Percentiles rank a stretch among this genome's conserved stretches.
These are phyloP conservation scores for Flexamia atlantica DNA, from an alignment of 2,888 invertebrate genomes.

Conservation along the genomic window DNA sequence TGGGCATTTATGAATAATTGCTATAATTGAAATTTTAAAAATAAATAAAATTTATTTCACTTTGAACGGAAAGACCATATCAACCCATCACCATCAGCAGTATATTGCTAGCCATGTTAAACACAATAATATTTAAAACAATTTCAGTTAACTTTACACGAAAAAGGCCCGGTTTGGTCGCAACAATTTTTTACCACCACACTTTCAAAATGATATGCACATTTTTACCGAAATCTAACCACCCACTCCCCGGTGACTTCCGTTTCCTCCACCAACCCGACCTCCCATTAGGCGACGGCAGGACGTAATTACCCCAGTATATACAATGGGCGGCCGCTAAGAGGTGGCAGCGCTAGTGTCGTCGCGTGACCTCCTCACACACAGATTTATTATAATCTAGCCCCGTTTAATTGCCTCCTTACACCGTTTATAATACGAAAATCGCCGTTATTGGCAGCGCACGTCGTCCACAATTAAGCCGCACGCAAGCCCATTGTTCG, in stretches of 20 bases:
- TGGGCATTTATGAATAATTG: too few relatives aligned
- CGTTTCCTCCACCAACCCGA: too few relatives aligned
- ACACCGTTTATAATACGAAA: conserved; percentile 47
- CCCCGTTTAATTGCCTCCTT: conserved; percentile 43
- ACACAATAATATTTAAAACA: too few relatives aligned
- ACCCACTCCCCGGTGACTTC: background rate
- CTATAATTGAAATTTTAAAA: too few relatives aligned
- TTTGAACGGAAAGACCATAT: too few relatives aligned
- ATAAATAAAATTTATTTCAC: too few relatives aligned
- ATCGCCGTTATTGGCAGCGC: conserved; percentile 42
- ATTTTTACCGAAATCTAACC: background rate
- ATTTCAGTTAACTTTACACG: too few relatives aligned
- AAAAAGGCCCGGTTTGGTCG: too few relatives aligned
- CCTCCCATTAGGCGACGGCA: background rate
- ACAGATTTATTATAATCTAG: conserved; percentile 51
- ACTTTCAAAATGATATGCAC: too few relatives aligned
- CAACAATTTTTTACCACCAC: too few relatives aligned
- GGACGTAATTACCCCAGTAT: conserved; percentile 25
- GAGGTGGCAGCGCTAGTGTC: conserved; percentile 30
- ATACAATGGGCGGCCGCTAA: conserved; percentile 13
- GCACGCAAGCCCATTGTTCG: conserved; percentile 31
- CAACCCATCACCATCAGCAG: too few relatives aligned
- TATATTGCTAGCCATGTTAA: too few relatives aligned
- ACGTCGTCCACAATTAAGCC: conserved; percentile 34
- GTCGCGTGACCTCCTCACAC: conserved; percentile 12